Evolutionary conservation across 1,140 invertebrate species (phyloP), one percentile per base, ranked within the genome.

Genomic region (Solenopsis fugax): DNA sequence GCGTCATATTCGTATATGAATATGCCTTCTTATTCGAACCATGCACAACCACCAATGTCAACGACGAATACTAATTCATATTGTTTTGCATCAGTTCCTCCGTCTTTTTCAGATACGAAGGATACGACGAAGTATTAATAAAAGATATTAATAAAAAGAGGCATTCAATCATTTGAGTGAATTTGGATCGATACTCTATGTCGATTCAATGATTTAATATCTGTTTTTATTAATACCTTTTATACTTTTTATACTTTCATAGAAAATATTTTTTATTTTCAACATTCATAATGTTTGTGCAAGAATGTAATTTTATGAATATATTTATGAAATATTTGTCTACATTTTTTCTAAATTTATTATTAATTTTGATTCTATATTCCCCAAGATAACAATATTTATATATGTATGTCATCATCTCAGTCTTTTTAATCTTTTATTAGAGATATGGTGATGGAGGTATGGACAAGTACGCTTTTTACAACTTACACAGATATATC

Each of bases 1-100:
- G 13, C 67, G 48, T 64, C 76, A 24, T 10, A 48, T 56, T 13
- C 69, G 50, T 56, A 56, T 10, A 71, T 78, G 45, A 10, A 78
- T 12, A 85, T 78, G 50, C 78, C 75, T 73, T 65, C 87, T 34
- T 37, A 37, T 54, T 0, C 81, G 5, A 76, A 7, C 9, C 18
- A 65, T 77, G 52, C 65, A 77, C 87, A 71, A 88, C 34, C 76
- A 48, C 82, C 64, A 64, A 10, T 80, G 1, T 21, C 84, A 34
- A 69, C 13, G 4, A n/a, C 41, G 3, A 48, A 75, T 41, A 3
- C 21, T 2, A 29, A 52, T 71, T 7, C 34, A 24, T 16, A 18
- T 75, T 58, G 72, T 18, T 7, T 37, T 58, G 2, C 52, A 41
- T n/a, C 41, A 48, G 10, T 16, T 69, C 6, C 41, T 69, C 10